Percentiles rank a stretch among this genome's conserved stretches.
Evolutionary conservation across 2,113 vertebrate species (phyloP).

Genomic region (Corydoras maculifer): DNA sequence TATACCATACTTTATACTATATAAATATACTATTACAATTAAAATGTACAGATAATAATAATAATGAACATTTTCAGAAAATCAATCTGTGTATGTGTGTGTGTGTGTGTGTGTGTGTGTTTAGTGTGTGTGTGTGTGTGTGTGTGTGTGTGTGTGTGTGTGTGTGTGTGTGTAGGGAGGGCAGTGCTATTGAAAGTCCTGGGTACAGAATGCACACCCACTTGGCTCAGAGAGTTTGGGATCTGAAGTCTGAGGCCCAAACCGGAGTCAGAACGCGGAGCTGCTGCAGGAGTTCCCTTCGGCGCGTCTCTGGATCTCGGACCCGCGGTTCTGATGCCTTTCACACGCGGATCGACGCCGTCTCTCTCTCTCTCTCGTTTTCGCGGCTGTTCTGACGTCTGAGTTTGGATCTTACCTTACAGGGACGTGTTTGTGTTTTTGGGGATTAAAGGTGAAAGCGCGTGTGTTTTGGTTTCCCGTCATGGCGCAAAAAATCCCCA

Average conservation of each 20-base stretch:
- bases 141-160: not conserved
- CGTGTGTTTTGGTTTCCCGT: not conserved
- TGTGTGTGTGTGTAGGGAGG: not conserved
- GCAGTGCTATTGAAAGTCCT: constrained; percentile 15
- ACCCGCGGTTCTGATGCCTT: too few species aligned
- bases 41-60: too few species aligned
- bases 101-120: not conserved
- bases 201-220: constrained; percentile 38
- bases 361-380: too few species aligned
- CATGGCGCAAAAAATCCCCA: constrained; percentile 15
- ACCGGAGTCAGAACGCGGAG: constrained; percentile 26
- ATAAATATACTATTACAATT: too few species aligned
- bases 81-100: not conserved
- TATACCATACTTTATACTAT: not conserved
- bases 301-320: too few species aligned
- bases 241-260: constrained; percentile 25
- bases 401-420: not conserved
- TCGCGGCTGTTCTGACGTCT: too few species aligned
- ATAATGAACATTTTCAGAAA: too few species aligned
- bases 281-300: not conserved
- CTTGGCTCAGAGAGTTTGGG: constrained; percentile 13
- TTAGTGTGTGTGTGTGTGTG: not conserved
- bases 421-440: not conserved
- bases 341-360: too few species aligned
- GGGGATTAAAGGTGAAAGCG: not conserved